Percentiles rank a stretch among this genome's conserved stretches.
Conservation (phyloP, 2,888 invertebrate genomes). For the Sminthurinus aureus region DNA sequence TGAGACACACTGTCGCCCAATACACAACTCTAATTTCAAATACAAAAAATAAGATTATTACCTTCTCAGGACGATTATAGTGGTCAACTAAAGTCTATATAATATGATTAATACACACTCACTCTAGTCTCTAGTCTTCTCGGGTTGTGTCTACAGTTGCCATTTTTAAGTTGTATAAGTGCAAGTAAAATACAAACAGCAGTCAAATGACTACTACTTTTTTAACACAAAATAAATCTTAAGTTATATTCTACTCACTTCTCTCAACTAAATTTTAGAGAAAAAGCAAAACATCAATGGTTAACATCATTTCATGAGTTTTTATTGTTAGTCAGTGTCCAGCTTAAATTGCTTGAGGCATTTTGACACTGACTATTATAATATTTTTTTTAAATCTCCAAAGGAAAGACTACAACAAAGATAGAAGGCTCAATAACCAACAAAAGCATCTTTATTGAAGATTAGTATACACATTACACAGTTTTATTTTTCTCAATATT, state of each 20-base stretch:
- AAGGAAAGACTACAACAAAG: background rate
- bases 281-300: background rate
- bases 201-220: background rate
- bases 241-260: constrained; percentile 16
- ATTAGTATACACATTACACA: no score
- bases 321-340: background rate
- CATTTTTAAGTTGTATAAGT: no score
- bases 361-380: background rate
- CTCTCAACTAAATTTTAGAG: background rate
- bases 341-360: background rate
- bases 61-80: no score
- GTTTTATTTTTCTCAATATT: no score
- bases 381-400: background rate
- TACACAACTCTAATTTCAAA: no score
- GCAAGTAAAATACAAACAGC: background rate
- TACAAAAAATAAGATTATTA: no score
- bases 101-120: constrained; percentile 13
- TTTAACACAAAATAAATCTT: background rate
- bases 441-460: no score
- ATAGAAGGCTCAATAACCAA: no score
- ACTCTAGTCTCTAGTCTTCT: constrained; percentile 8
- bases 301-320: background rate
- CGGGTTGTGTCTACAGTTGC: no score
- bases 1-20: no score
- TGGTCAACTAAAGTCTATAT: background rate